Percentiles rank a stretch among this genome's conserved stretches.
These are phyloP conservation scores for Danaus chrysippus DNA, from an alignment of 2,888 invertebrate genomes.

Conservation along the genomic window DNA sequence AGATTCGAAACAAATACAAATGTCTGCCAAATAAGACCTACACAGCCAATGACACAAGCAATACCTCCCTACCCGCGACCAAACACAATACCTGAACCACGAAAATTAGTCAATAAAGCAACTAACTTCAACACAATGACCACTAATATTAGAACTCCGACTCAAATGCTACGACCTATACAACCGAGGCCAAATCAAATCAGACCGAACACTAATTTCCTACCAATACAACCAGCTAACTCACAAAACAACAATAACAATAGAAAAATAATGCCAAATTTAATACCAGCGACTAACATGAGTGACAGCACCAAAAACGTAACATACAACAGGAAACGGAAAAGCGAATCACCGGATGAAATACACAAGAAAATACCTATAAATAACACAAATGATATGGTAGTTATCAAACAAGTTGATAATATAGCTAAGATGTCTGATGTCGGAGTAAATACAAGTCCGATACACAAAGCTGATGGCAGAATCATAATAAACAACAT, in stretches of 20 bases:
- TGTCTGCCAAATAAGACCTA: slow-evolving; percentile 27
- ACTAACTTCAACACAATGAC: slow-evolving; percentile 19
- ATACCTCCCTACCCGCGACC: slow-evolving; percentile 16
- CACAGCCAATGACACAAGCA: slow-evolving; percentile 12
- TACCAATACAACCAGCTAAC: slow-evolving; percentile 20
- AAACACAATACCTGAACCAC: slow-evolving; percentile 16
- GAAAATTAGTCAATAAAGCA: slow-evolving; percentile 15
- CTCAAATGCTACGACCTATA: slow-evolving; percentile 43
- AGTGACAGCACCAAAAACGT: slow-evolving; percentile 15
- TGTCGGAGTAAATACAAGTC: slow-evolving; percentile 42
- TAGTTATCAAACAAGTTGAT: slow-evolving; percentile 27
- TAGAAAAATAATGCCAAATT: slow-evolving; percentile 23
- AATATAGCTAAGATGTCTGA: slow-evolving; percentile 27
- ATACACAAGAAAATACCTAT: slow-evolving; percentile 38
- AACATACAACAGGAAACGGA: slow-evolving; percentile 50
- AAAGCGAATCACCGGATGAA: slow-evolving; percentile 66
- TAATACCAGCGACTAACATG: slow-evolving; percentile 15
- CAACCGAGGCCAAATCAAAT: slow-evolving; percentile 50
- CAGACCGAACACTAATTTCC: slow-evolving; percentile 28
- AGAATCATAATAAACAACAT: slow-evolving; percentile 32
- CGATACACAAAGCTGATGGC: slow-evolving; percentile 38
- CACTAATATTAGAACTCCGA: slow-evolving; percentile 19
- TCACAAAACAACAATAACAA: slow-evolving; percentile 24
- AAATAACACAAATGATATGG: slow-evolving; percentile 24
- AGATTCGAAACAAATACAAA: slow-evolving; percentile 25